A percentile compares a stretch with the other conserved stretches of the same genome.
Evolutionary conservation across 1,140 invertebrate species (phyloP).

Genomic region (Apocrypta bakeri): DNA sequence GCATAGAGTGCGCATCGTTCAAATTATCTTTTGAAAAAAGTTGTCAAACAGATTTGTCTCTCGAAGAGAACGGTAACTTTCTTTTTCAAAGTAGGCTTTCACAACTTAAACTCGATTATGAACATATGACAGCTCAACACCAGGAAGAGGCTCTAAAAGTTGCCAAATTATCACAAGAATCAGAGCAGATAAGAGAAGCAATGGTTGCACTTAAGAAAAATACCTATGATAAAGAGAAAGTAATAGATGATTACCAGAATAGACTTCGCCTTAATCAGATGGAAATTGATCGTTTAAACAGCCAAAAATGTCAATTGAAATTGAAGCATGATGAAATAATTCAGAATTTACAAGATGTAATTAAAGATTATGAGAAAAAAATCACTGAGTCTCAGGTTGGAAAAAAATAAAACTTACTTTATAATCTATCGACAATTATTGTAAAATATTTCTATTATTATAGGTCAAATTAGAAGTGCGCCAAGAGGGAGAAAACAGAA

Average conservation of each 20-base stretch:
- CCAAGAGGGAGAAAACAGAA: slow-evolving; percentile 53
- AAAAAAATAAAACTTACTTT: not conserved
- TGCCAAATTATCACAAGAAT: slow-evolving; percentile 57
- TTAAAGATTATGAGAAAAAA: slow-evolving; percentile 53
- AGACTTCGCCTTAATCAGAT: slow-evolving; percentile 50
- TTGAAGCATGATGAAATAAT: slow-evolving; percentile 47
- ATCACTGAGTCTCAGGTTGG: slow-evolving; percentile 52
- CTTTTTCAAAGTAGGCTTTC: slow-evolving; percentile 38
- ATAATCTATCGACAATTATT: not conserved
- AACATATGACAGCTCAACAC: slow-evolving; percentile 53
- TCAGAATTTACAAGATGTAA: slow-evolving; percentile 40
- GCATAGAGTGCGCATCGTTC: not conserved
- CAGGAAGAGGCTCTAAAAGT: slow-evolving; percentile 52
- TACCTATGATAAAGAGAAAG: slow-evolving; percentile 53
- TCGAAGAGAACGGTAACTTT: slow-evolving; percentile 34
- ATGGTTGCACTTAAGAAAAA: slow-evolving; percentile 57
- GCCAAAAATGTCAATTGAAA: slow-evolving; percentile 51
- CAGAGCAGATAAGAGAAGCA: slow-evolving; percentile 56
- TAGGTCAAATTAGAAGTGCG: slow-evolving; percentile 54
- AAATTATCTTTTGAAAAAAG: slow-evolving; percentile 28
- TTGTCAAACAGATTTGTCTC: slow-evolving; percentile 19
- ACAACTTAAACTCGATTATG: slow-evolving; percentile 59
- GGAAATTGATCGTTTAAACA: slow-evolving; percentile 55
- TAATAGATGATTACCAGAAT: slow-evolving; percentile 55
- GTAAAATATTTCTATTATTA: not conserved